Conservation (phyloP, 92 coral and sea anemone genomes). For the Paramuricea clavata region DNA sequence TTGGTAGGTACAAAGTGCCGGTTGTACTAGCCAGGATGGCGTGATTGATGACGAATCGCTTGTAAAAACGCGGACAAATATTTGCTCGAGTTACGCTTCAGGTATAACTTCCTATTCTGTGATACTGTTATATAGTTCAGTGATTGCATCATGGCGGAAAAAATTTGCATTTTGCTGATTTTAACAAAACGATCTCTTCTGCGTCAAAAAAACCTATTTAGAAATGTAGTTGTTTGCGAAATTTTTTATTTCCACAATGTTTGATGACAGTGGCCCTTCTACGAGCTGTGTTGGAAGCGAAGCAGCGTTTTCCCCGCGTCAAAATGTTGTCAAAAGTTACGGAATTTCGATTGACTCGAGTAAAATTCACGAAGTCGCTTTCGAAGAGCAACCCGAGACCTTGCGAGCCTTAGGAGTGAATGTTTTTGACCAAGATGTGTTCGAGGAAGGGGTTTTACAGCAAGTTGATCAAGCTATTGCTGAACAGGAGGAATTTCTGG, state of each 20-base stretch:
- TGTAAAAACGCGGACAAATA: too few relatives aligned
- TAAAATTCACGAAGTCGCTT: slow-evolving; percentile 86
- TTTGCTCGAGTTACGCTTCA: too few relatives aligned
- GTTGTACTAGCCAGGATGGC: too few relatives aligned
- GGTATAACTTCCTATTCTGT: too few relatives aligned
- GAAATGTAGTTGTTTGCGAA: slow-evolving; percentile 6
- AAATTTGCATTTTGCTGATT: neutral
- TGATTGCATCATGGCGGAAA: neutral
- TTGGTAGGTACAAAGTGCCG: too few relatives aligned
- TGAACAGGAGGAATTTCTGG: slow-evolving; percentile 79
- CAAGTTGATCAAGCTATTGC: slow-evolving; percentile 97
- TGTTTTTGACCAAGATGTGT: slow-evolving; percentile 92
- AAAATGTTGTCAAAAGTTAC: slow-evolving; percentile 67
- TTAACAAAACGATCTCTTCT: neutral
- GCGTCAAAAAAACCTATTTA: neutral
- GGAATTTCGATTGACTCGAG: slow-evolving; percentile 93
- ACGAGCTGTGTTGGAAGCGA: neutral
- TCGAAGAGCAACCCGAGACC: slow-evolving; percentile 81
- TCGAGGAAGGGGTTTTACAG: slow-evolving; percentile 91
- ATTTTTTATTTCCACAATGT: slow-evolving; percentile 3
- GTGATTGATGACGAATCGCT: too few relatives aligned
- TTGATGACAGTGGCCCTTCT: slow-evolving; percentile 6
- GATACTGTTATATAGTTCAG: too few relatives aligned
- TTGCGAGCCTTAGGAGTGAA: slow-evolving; percentile 83
- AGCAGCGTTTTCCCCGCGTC: neutral